Evolutionary conservation across 2,888 invertebrate genomes (phyloP).

Genomic region (Chymomyza fuscimana): DNA sequence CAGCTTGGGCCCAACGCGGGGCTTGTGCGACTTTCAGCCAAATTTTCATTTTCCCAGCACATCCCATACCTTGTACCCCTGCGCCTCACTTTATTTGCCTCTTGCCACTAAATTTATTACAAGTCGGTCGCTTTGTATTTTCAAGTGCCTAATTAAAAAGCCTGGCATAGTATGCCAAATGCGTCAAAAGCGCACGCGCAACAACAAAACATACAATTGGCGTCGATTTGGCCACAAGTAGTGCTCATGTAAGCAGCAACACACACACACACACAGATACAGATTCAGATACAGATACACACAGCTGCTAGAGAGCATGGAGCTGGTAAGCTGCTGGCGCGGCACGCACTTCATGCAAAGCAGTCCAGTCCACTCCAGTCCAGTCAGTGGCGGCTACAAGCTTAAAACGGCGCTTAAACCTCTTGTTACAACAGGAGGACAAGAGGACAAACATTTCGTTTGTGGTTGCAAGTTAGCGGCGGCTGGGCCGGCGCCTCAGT

Average conservation of each 20-base stretch:
- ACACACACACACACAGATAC: not conserved
- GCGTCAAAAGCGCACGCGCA: conserved; percentile 62
- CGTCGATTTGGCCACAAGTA: conserved; percentile 50
- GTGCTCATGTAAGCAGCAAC: conserved; percentile 18
- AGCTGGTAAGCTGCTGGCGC: not conserved
- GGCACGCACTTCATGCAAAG: conserved; percentile 62
- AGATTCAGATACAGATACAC: not conserved
- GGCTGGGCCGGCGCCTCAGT: conserved; percentile 13
- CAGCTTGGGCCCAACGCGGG: not conserved
- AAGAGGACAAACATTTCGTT: not conserved
- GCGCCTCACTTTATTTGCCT: not conserved
- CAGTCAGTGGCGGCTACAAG: not conserved
- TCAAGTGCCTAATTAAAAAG: conserved; percentile 63
- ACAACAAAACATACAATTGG: conserved; percentile 53
- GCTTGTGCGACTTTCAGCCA: not conserved
- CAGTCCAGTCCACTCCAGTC: conserved; percentile 15
- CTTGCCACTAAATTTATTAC: not conserved
- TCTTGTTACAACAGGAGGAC: conserved; percentile 55
- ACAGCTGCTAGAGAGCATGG: not conserved
- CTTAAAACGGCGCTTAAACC: conserved; percentile 12
- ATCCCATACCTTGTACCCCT: not conserved
- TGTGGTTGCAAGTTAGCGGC: conserved; percentile 16
- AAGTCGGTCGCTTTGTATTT: conserved; percentile 17
- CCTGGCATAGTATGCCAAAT: conserved; percentile 47
- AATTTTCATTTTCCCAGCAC: not conserved